Conservation (phyloP, 1,140 invertebrate species). For the Lasioglossum albipes region DNA sequence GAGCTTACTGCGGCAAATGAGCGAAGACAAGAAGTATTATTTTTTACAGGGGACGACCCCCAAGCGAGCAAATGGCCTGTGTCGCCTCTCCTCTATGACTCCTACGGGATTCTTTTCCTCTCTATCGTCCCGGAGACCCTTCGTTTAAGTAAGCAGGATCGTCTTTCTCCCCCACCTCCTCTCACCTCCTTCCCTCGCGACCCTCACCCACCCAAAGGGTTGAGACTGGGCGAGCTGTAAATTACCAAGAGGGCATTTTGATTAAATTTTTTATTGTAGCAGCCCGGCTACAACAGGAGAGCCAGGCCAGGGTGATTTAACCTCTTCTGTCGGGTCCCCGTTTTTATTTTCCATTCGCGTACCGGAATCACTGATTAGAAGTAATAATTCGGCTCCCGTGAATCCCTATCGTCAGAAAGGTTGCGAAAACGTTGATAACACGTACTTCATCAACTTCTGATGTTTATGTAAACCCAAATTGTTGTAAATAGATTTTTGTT, state of each 20-base stretch:
- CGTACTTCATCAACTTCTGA: too few relatives aligned
- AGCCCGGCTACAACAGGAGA: conserved; percentile 54
- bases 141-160: conserved; percentile 42
- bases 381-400: conserved; percentile 51
- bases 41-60: conserved; percentile 62
- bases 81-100: conserved; percentile 62
- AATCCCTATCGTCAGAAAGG: not conserved
- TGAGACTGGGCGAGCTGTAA: conserved; percentile 73
- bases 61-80: conserved; percentile 52
- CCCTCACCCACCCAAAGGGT: conserved; percentile 66
- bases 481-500: too few relatives aligned
- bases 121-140: conserved; percentile 47
- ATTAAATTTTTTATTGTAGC: conserved; percentile 81
- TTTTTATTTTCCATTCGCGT: conserved; percentile 63
- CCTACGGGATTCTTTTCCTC: conserved; percentile 62
- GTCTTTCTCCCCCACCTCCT: conserved; percentile 19
- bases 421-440: not conserved
- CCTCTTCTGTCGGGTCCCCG: conserved; percentile 46
- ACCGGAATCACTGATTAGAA: conserved; percentile 63
- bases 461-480: too few relatives aligned
- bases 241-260: conserved; percentile 80
- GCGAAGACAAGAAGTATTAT: conserved; percentile 69
- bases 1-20: conserved; percentile 62
- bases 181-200: not conserved
- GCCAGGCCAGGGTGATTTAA: conserved; percentile 73